Percentiles rank a stretch among this genome's conserved stretches.
phyloP scores from a whole-genome alignment of 1,140 invertebrate species.

The Trissolcus basalis region DNA sequence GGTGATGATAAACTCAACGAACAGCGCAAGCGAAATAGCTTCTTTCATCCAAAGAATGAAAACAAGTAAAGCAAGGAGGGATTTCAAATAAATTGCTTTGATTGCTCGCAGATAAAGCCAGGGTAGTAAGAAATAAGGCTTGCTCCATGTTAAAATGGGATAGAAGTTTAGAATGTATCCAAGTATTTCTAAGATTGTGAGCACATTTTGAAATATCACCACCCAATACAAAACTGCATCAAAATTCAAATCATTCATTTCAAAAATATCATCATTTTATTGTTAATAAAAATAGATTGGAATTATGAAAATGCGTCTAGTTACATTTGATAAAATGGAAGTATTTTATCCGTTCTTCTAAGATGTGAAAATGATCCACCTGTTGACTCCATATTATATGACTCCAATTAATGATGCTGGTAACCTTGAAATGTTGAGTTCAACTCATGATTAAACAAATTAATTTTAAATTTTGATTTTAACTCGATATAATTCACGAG shows the following conservation, averaged over 20 bases:
- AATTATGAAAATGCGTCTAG: background rate
- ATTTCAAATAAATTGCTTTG: constrained; percentile 37
- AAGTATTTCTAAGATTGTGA: constrained; percentile 25
- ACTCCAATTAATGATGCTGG: constrained; percentile 23
- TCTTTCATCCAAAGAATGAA: constrained; percentile 23
- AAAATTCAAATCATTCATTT: background rate
- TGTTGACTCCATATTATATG: constrained; percentile 31
- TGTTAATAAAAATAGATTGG: too few species aligned
- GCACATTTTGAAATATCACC: constrained; percentile 33
- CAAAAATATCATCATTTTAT: too few species aligned
- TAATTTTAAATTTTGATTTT: too few species aligned
- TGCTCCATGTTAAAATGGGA: constrained; percentile 47
- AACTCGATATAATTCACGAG: too few species aligned
- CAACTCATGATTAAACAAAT: background rate
- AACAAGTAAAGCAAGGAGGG: constrained; percentile 6
- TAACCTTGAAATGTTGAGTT: constrained; percentile 21
- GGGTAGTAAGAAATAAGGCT: constrained; percentile 30
- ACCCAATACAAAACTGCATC: constrained; percentile 31
- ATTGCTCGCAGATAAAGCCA: constrained; percentile 48
- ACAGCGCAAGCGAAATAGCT: constrained; percentile 1
- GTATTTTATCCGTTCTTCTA: constrained; percentile 20
- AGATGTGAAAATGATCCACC: constrained; percentile 15
- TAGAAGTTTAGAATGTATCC: constrained; percentile 40
- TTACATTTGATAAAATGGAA: constrained; percentile 5
- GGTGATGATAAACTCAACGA: constrained; percentile 30